Base-by-base conservation (phyloP, 2,888 invertebrate genomes). In the Amorpha juglandis region DNA sequence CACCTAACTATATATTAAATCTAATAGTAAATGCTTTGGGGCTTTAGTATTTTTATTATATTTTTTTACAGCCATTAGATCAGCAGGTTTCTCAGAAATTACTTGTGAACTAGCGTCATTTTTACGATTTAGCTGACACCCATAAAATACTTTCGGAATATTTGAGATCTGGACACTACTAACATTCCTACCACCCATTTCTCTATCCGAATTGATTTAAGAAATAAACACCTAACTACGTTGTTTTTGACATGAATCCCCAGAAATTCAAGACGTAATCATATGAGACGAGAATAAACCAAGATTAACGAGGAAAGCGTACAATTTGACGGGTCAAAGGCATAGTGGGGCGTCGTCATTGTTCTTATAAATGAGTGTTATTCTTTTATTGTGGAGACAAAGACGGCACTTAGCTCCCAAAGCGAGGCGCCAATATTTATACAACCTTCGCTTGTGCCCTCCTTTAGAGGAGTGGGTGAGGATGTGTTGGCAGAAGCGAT, bases 381-480 rank as follows among this genome's bases (percentile, higher is more conserved):
- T 92, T 91, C 91, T 92, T 91, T 90, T 92, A 92, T 90, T 90
- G 90, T 74, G 73, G 83, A 88, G 85, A 91, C 91, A 91, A 91
- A 90, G 87, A 82, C 90, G 85, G 87, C 87, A 89, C 90, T 91
- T 90, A 88, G 88, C 83, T 38, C 83, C 86, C 86, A 84, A 85
- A 87, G 86, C 84, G 87, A 86, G 83, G 83, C 87, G 86, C 87
- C 89, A 87, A 90, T 92, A 87, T 91, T 92, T 91, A 90, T 87
- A 86, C 86, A 91, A 88, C 86, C 88, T 87, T 86, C 85, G 79
- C 81, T 79, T 74, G 78, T 78, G 76, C 81, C 80, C 79, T 83
- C 78, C 79, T 82, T 74, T 72, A 77, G 77, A 72, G 70, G 70
- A 72, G 63, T 74, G 65, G 55, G 72, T 67, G 67, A 62, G 73